phyloP scores from a whole-genome alignment of 2,888 invertebrate genomes.

The Cotesia congregata region DNA sequence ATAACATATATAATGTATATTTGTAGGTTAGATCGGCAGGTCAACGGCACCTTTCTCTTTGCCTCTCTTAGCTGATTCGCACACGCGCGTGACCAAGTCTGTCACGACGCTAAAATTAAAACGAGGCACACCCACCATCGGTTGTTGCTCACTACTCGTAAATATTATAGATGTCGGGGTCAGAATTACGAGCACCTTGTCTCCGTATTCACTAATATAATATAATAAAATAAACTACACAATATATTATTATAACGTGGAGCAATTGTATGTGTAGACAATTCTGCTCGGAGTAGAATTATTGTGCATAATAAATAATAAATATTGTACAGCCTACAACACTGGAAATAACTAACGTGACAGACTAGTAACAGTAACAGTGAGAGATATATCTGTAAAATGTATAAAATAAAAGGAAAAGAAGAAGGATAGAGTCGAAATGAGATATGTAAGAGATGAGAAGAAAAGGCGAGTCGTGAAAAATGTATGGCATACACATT shows the following conservation, averaged over 20 bases:
- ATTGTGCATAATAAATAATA: too few relatives aligned
- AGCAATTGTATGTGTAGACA: neutral
- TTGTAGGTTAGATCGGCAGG: slow-evolving; percentile 64
- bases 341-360: neutral
- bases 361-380: neutral
- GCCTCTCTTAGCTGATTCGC: slow-evolving; percentile 22
- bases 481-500: slow-evolving; percentile 11
- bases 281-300: neutral
- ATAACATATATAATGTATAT: slow-evolving; percentile 53
- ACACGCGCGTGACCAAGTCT: slow-evolving; percentile 44
- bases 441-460: slow-evolving; percentile 20
- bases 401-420: neutral
- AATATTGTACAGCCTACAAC: too few relatives aligned
- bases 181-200: slow-evolving; percentile 12
- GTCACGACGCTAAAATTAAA: slow-evolving; percentile 66
- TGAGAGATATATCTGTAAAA: too few relatives aligned
- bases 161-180: slow-evolving; percentile 1
- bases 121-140: slow-evolving; percentile 58
- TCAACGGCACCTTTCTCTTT: slow-evolving; percentile 60
- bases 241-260: neutral
- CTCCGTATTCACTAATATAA: slow-evolving; percentile 5
- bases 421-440: slow-evolving; percentile 20
- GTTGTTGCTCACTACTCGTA: slow-evolving; percentile 5
- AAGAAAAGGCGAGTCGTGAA: slow-evolving; percentile 24
- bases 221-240: slow-evolving; percentile 3